Conservation (phyloP, 30 jellyfish, hydroid and myxozoan species). For the Hydra vulgaris region DNA sequence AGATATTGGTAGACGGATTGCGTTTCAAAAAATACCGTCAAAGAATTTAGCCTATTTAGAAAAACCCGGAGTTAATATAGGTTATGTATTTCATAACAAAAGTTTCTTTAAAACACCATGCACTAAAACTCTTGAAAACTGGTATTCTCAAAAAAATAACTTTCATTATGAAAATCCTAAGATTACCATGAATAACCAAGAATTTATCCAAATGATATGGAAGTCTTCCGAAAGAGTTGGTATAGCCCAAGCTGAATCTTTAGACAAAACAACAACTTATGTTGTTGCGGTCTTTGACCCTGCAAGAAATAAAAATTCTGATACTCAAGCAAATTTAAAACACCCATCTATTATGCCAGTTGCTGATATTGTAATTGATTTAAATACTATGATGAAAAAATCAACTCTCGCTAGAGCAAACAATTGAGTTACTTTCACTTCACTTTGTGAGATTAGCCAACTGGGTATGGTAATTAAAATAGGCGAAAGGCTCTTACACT, state of each 20-base stretch:
- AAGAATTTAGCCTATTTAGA: conserved; percentile 36
- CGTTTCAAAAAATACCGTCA: conserved; percentile 32
- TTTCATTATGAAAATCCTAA: conserved; percentile 60
- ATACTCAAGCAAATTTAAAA: conserved; percentile 51
- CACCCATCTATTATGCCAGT: background rate
- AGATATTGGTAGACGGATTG: conserved; percentile 44
- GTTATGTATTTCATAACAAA: background rate
- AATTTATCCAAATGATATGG: conserved; percentile 86
- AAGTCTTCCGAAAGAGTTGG: conserved; percentile 62
- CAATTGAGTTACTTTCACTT: too few relatives aligned
- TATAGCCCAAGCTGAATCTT: conserved; percentile 36
- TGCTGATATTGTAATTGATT: background rate
- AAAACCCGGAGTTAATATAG: conserved; percentile 42
- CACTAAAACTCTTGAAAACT: conserved; percentile 42
- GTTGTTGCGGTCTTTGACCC: conserved; percentile 81
- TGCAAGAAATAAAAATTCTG: conserved; percentile 66
- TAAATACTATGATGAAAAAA: background rate
- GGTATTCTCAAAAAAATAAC: conserved; percentile 73
- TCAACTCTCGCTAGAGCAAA: too few relatives aligned
- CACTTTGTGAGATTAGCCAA: too few relatives aligned
- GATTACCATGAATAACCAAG: conserved; percentile 38
- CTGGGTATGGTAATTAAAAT: too few relatives aligned
- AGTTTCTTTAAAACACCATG: conserved; percentile 3
- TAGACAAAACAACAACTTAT: conserved; percentile 27
- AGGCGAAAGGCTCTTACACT: too few relatives aligned